phyloP scores from a whole-genome alignment of 1,140 invertebrate species.

The Homarus americanus region DNA sequence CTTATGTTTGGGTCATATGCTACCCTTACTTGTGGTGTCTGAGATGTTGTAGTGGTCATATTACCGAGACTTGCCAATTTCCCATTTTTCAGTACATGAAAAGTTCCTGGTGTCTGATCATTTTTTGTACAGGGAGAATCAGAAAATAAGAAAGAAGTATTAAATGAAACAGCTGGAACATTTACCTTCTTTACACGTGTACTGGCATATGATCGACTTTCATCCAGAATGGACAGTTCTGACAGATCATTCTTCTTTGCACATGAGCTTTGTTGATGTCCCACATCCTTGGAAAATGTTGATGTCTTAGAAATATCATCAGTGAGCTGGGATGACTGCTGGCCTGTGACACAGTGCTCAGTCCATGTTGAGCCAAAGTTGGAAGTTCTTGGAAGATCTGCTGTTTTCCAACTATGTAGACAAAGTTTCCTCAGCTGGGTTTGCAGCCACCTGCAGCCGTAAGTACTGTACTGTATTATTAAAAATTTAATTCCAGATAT shows the following conservation, averaged over 20 bases:
- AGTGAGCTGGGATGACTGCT: not conserved
- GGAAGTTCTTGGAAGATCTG: conserved; percentile 42
- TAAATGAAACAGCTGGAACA: conserved; percentile 22
- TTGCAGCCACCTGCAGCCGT: conserved; percentile 55
- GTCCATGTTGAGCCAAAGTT: not conserved
- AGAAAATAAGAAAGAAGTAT: not conserved
- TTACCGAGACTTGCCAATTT: not conserved
- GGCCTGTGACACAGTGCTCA: not conserved
- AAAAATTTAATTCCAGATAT: no score
- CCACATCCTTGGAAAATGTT: not conserved
- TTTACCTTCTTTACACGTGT: conserved; percentile 14
- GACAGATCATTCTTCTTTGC: conserved; percentile 5
- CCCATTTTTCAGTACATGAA: not conserved
- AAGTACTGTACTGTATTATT: conserved; percentile 18
- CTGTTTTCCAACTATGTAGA: conserved; percentile 59
- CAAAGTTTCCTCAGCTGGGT: conserved; percentile 59
- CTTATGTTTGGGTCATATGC: not conserved
- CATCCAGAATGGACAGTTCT: conserved; percentile 56
- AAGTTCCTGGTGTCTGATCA: not conserved
- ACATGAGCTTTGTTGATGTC: not conserved
- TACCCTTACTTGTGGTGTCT: not conserved
- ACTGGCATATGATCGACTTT: conserved; percentile 24
- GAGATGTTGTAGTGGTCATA: not conserved
- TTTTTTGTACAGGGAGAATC: not conserved
- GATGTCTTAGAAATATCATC: not conserved